A percentile compares a stretch with the other conserved stretches of the same genome.
These are phyloP conservation scores for Muscicapa comitata DNA, from an alignment of 2,797 vertebrate genomes.

Conservation along the genomic window DNA sequence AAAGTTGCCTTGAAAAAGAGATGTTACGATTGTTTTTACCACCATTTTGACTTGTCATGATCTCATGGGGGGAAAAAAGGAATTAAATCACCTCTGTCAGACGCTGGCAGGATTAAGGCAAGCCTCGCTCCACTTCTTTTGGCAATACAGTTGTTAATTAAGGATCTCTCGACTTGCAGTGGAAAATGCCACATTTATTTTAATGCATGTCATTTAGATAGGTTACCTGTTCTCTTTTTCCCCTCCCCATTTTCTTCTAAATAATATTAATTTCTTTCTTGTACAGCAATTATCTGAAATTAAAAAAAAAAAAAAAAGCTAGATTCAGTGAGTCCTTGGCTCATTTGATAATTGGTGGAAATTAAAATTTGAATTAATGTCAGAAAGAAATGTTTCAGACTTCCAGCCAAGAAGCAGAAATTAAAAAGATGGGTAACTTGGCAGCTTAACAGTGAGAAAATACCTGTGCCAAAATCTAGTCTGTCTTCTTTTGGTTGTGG, in stretches of 20 bases:
- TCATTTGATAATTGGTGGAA: neutral
- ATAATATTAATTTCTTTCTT: neutral
- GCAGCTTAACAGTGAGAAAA: constrained; percentile 7
- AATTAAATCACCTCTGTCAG: neutral
- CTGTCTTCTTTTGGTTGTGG: neutral
- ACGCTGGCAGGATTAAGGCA: neutral
- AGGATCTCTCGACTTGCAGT: neutral
- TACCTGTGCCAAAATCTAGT: constrained; percentile 2
- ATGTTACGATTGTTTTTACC: neutral
- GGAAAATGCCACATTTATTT: neutral
- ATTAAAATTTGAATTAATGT: constrained; percentile 2
- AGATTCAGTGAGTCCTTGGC: neutral
- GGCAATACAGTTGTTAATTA: neutral
- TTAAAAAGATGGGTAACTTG: constrained; percentile 26
- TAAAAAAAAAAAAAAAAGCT: neutral
- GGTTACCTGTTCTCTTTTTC: neutral
- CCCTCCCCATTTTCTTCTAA: neutral
- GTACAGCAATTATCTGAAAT: neutral
- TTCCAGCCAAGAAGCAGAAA: constrained; percentile 17
- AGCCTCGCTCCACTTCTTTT: neutral
- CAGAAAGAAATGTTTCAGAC: neutral
- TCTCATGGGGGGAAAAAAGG: neutral
- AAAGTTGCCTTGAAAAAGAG: neutral
- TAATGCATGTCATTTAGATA: neutral
- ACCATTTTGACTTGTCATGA: neutral